Evolutionary conservation across 2,888 invertebrate species (phyloP), one percentile per base, ranked within the genome.

Genomic region (Dryomyza anilis): DNA sequence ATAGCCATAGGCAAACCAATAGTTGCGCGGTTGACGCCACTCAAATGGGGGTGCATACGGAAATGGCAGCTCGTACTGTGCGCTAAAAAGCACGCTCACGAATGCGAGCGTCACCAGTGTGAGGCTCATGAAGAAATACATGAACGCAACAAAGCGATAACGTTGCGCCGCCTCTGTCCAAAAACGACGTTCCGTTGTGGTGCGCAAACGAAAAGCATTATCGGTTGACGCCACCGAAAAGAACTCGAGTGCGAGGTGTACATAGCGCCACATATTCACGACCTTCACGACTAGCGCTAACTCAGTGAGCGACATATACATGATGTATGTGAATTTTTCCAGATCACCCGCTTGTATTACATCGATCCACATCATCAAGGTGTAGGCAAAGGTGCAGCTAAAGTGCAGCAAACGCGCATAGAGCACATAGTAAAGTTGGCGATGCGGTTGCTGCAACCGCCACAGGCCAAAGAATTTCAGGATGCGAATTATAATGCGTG

Each of bases 31-130:
- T n/a, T 69, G 68, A 3, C 65, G 69, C 75, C 78, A 78, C 55
- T 80, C 74, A 45, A 79, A 78, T 6, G 81, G 81, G 58, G 76
- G 72, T 69, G 81, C 81, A 12, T 72, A 74, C 16, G 72, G 69
- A 56, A 75, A 81, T 3, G 82, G 79, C 52, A 80, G 45, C 4
- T 72, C 72, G 16, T 75, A 73, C 0, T 66, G 48, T 1, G 69
- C 62, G 45, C 72, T 46, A 58, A 71, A 67, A n/a, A 58, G 43
- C 5, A 68, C 73, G 16, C 71, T 72, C 8, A 72, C 69, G 1
- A 73, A 70, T 1, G 72, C 56, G 46, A 70, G 71, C 0, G 48
- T 29, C 3, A 69, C 61, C 7, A 68, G 55, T n/a, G 39, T 39
- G 4, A 67, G 6, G 56, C 71, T 69, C 16, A 64, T 56, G 1